Evolutionary conservation across 2,888 invertebrate genomes (phyloP).

Genomic region (Hyalella azteca): DNA sequence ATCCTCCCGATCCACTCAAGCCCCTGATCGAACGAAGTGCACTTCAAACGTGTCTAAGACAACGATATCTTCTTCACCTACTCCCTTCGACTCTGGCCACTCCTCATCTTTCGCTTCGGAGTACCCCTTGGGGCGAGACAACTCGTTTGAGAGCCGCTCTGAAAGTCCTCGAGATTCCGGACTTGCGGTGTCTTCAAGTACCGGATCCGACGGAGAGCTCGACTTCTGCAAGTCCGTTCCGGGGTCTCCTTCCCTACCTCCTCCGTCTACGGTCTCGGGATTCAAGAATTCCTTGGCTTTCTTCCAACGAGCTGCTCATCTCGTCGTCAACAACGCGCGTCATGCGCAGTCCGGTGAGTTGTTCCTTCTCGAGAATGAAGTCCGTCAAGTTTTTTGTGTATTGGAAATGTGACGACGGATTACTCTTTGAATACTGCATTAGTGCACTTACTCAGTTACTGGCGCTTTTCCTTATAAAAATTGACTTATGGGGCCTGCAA

Average conservation of each 20-base stretch:
- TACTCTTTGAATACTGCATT: too few species aligned
- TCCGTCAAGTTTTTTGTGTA: not conserved
- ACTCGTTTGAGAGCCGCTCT: not conserved
- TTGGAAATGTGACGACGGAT: too few species aligned
- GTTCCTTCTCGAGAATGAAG: not conserved
- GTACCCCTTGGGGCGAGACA: not conserved
- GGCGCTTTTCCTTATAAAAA: too few species aligned
- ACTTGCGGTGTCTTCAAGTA: conserved; percentile 49
- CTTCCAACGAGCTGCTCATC: conserved; percentile 54
- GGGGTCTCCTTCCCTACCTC: conserved; percentile 2
- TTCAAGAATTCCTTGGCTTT: conserved; percentile 57
- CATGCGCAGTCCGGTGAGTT: conserved; percentile 43
- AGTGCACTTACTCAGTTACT: too few species aligned
- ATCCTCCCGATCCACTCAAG: too few species aligned
- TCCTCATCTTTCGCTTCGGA: not conserved
- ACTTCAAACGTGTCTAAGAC: not conserved
- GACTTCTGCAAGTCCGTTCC: conserved; percentile 46
- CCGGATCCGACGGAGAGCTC: conserved; percentile 48
- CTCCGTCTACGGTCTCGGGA: conserved; percentile 24
- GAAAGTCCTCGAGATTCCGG: conserved; percentile 56
- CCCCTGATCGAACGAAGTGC: too few species aligned
- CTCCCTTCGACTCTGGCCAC: not conserved
- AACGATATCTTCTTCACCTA: not conserved
- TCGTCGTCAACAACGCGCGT: conserved; percentile 48
- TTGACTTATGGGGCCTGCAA: too few species aligned